Conservation (phyloP, 1,140 invertebrate genomes). For the Drosophila auraria region DNA sequence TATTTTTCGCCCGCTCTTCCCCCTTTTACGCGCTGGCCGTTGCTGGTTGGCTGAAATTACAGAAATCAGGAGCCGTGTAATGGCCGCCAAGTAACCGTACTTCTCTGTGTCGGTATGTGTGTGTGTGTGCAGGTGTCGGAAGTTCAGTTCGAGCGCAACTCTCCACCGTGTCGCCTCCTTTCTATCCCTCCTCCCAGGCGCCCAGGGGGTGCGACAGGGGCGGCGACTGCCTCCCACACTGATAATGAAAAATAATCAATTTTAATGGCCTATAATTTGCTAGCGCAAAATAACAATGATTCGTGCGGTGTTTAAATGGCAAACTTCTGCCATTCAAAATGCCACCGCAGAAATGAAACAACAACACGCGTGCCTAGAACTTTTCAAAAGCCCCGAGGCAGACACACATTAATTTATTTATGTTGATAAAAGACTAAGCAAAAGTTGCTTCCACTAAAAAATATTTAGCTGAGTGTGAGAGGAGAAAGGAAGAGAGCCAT, state of each 20-base stretch:
- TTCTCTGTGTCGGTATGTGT: background rate
- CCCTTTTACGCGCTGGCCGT: slow-evolving; percentile 8
- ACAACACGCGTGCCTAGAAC: slow-evolving; percentile 10
- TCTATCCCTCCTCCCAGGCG: background rate
- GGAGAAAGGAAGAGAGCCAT: background rate
- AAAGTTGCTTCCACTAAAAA: slow-evolving; percentile 57
- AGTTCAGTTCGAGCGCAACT: slow-evolving; percentile 22
- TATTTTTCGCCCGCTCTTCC: slow-evolving; percentile 48
- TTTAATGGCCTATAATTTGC: slow-evolving; percentile 77
- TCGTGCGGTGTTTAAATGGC: slow-evolving; percentile 52
- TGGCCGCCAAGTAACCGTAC: slow-evolving; percentile 47
- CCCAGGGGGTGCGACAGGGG: slow-evolving; percentile 12
- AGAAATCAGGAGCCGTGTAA: slow-evolving; percentile 50
- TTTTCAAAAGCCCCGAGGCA: slow-evolving; percentile 17
- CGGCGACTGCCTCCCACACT: slow-evolving; percentile 29
- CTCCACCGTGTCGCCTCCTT: background rate
- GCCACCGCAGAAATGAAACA: slow-evolving; percentile 29
- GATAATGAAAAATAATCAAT: slow-evolving; percentile 76
- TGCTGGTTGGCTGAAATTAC: slow-evolving; percentile 52
- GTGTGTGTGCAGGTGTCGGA: slow-evolving; percentile 25
- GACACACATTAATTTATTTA: slow-evolving; percentile 52
- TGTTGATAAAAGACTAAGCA: slow-evolving; percentile 47
- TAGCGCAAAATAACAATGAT: slow-evolving; percentile 67
- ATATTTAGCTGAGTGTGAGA: slow-evolving; percentile 25
- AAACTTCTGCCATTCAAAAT: slow-evolving; percentile 50